phyloP scores from a whole-genome alignment of 2,113 vertebrate genomes.

The Jacana jacana region DNA sequence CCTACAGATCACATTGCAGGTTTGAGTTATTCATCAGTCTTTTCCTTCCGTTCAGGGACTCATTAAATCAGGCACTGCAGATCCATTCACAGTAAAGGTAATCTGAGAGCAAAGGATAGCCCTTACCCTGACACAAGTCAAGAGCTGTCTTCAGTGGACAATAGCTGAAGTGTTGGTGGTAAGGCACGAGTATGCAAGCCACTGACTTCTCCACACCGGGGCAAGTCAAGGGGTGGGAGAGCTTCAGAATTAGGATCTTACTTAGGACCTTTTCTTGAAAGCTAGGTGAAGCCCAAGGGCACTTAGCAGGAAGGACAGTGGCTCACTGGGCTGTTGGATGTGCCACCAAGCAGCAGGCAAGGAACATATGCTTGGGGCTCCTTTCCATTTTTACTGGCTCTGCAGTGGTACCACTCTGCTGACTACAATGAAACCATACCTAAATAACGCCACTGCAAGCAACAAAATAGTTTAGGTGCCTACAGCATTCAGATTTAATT shows the following conservation, averaged over 20 bases:
- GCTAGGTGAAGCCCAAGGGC: not conserved
- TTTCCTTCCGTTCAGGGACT: not conserved
- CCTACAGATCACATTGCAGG: not conserved
- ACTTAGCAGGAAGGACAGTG: not conserved
- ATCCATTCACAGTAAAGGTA: not conserved
- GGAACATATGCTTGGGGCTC: accelerated
- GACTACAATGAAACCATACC: not conserved
- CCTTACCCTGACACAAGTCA: not conserved
- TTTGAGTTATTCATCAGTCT: conserved; percentile 11
- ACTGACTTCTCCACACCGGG: not conserved
- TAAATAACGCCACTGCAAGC: not conserved
- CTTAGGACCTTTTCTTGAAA: not conserved
- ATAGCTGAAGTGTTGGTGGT: not conserved
- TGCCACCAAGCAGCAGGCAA: not conserved
- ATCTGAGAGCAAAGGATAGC: conserved; percentile 7
- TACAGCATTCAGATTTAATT: not conserved
- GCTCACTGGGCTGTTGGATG: not conserved
- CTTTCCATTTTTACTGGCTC: not conserved
- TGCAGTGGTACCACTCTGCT: not conserved
- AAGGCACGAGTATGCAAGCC: accelerated
- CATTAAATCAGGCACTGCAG: not conserved
- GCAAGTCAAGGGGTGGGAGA: not conserved
- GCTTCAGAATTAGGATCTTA: not conserved
- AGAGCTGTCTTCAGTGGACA: not conserved
- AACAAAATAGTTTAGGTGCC: not conserved